These are phyloP conservation scores for Datnioides undecimradiatus DNA, from an alignment of 2,113 vertebrate species.

Conservation along the genomic window DNA sequence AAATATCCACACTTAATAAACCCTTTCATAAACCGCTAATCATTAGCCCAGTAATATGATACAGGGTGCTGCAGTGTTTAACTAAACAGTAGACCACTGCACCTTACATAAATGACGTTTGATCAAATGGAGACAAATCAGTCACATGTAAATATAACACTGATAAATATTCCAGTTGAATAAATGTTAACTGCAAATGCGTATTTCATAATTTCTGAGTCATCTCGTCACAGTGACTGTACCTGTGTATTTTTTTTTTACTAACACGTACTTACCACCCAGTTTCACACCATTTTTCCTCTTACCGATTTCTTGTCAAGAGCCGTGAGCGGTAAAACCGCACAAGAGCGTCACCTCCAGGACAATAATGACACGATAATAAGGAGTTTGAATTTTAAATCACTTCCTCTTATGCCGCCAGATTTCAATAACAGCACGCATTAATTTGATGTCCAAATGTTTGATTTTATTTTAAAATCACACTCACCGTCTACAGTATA, in stretches of 20 bases:
- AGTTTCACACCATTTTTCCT: constrained; percentile 1
- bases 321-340: background rate
- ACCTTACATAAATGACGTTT: background rate
- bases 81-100: background rate
- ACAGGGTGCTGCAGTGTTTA: background rate
- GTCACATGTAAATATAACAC: background rate
- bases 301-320: background rate
- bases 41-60: too few relatives aligned
- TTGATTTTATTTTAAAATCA: background rate
- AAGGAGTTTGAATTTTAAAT: background rate
- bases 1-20: background rate
- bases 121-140: background rate
- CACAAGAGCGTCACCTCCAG: background rate
- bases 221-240: background rate
- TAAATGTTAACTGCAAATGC: background rate
- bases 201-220: background rate
- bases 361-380: background rate
- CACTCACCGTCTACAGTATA: background rate
- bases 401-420: background rate
- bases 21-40: too few relatives aligned
- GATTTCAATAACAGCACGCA: background rate
- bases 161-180: background rate
- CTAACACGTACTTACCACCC: background rate
- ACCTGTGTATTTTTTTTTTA: background rate
- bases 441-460: background rate